Conservation (phyloP, 2,797 vertebrate genomes). For the Ceryle rudis region DNA sequence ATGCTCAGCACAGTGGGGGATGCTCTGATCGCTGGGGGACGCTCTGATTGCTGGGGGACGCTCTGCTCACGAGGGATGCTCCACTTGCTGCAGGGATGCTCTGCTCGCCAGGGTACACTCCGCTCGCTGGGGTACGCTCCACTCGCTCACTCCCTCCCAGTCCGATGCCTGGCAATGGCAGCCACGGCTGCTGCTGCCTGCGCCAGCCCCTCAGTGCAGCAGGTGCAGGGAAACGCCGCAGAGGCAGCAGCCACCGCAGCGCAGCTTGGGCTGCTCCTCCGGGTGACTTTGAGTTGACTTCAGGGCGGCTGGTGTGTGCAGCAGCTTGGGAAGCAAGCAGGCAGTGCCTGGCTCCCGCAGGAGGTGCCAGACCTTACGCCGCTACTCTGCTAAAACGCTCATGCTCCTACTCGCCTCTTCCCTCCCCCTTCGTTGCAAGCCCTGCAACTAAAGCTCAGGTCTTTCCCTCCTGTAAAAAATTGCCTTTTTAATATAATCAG, state of each 20-base stretch:
- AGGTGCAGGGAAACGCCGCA: constrained; percentile 62
- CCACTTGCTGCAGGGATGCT: not conserved
- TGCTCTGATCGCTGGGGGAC: not conserved
- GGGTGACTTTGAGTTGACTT: constrained; percentile 76
- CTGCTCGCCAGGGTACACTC: not conserved
- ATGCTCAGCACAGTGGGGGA: not conserved
- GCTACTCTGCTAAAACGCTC: constrained; percentile 16
- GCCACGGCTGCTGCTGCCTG: not conserved
- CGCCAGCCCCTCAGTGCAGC: constrained; percentile 23
- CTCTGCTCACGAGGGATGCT: not conserved
- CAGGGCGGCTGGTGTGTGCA: constrained; percentile 43
- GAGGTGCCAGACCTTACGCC: constrained; percentile 63
- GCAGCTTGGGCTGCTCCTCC: not conserved
- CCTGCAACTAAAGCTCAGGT: constrained; percentile 26
- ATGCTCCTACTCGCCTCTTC: not conserved
- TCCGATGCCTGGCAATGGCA: constrained; percentile 43
- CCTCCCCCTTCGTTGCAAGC: not conserved
- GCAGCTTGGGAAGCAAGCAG: constrained; percentile 59
- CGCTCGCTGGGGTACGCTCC: too few relatives aligned
- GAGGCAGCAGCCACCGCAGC: not conserved
- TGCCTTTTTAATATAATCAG: constrained; percentile 60
- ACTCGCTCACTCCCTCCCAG: not conserved
- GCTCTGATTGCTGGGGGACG: not conserved
- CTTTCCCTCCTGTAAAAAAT: constrained; percentile 16
- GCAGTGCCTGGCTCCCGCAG: constrained; percentile 51